Conservation (phyloP, 2,888 invertebrate species). For the Drosophila quinaria region DNA sequence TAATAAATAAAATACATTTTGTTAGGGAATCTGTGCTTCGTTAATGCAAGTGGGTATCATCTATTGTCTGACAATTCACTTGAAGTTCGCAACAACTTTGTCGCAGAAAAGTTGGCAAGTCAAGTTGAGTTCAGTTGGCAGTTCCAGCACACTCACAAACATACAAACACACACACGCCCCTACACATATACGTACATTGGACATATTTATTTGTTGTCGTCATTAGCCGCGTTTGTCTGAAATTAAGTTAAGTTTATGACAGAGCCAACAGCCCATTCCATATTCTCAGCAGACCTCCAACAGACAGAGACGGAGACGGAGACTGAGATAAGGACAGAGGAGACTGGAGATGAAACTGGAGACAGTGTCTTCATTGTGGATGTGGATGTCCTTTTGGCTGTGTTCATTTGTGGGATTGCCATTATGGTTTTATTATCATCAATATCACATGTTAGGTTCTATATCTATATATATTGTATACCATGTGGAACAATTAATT, state of each 20-base stretch:
- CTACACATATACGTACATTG: conserved; percentile 32
- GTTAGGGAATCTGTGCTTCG: conserved; percentile 22
- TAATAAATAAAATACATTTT: neutral
- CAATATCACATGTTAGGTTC: conserved; percentile 72
- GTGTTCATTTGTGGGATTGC: conserved; percentile 50
- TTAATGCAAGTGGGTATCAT: neutral
- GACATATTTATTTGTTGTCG: conserved; percentile 68
- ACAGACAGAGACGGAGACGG: conserved; percentile 20
- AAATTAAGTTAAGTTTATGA: conserved; percentile 78
- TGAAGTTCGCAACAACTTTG: conserved; percentile 42
- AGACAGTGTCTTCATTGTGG: conserved; percentile 7
- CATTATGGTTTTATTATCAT: conserved; percentile 81
- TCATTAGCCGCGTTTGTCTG: conserved; percentile 78
- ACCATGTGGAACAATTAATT: conserved; percentile 75
- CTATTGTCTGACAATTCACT: conserved; percentile 32
- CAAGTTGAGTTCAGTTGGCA: conserved; percentile 34
- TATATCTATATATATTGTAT: conserved; percentile 43
- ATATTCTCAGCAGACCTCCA: conserved; percentile 20
- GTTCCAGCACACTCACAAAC: conserved; percentile 10
- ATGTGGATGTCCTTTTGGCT: conserved; percentile 24
- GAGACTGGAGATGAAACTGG: neutral
- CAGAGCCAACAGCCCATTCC: conserved; percentile 42
- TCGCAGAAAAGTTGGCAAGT: conserved; percentile 54
- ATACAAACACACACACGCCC: conserved; percentile 8
- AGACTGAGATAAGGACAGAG: neutral